These are phyloP conservation scores for Syngnathus typhle DNA, from an alignment of 2,113 vertebrate species.

Conservation along the genomic window DNA sequence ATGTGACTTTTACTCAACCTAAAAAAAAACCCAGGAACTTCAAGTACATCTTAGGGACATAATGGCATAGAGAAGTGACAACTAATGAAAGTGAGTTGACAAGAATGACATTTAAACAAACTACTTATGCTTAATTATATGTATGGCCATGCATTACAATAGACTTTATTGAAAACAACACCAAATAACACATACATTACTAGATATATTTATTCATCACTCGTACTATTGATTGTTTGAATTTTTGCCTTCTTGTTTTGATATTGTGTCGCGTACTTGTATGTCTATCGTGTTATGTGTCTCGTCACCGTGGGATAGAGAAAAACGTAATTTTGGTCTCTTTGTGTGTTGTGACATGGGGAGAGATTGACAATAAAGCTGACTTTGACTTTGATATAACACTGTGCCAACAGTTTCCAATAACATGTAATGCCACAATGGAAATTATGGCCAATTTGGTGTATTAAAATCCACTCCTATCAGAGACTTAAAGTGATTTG, in stretches of 20 bases:
- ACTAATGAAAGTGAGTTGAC: not conserved
- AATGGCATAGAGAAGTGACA: not conserved
- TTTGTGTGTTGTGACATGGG: too few relatives aligned
- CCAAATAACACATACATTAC: not conserved
- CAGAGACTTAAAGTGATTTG: not conserved
- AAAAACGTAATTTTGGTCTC: too few relatives aligned
- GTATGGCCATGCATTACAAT: not conserved
- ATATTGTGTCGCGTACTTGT: too few relatives aligned
- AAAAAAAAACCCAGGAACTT: slow-evolving; percentile 10
- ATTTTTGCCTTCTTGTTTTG: too few relatives aligned
- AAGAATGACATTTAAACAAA: not conserved
- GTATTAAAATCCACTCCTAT: not conserved
- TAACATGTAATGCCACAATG: not conserved
- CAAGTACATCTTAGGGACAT: not conserved
- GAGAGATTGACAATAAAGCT: too few relatives aligned
- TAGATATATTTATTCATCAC: too few relatives aligned
- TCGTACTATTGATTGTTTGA: too few relatives aligned
- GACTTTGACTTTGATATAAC: too few relatives aligned
- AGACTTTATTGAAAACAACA: not conserved
- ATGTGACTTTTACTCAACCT: slow-evolving; percentile 2
- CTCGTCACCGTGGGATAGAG: too few relatives aligned
- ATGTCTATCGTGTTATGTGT: too few relatives aligned
- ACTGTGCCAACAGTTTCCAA: not conserved
- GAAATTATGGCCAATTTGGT: not conserved
- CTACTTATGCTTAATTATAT: not conserved